A percentile compares a stretch with the other conserved stretches of the same genome.
Conservation (phyloP, 2,888 invertebrate species). For the Cyaniris semiargus region DNA sequence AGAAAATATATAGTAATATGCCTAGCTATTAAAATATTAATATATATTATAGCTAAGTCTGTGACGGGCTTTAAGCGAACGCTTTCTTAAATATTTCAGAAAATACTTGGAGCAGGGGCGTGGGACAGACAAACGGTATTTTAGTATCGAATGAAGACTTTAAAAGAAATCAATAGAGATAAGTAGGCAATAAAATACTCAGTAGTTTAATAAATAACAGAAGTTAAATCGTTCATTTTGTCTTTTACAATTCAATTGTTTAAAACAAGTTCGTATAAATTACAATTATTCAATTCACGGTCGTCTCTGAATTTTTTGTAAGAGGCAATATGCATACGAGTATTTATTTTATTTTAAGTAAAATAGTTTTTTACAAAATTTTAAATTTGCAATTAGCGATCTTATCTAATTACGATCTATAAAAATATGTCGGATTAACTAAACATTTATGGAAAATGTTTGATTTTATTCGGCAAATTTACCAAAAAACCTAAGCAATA, state of each 20-base stretch:
- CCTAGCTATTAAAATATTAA: too few species aligned
- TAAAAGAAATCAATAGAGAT: constrained; percentile 11
- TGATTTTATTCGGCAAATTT: too few species aligned
- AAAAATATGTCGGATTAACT: too few species aligned
- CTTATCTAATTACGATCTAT: too few species aligned
- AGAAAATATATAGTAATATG: too few species aligned
- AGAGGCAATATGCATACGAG: neutral
- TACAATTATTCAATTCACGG: neutral
- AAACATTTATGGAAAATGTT: too few species aligned
- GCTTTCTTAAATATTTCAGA: neutral
- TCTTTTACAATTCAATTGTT: constrained; percentile 22
- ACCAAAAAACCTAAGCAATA: too few species aligned
- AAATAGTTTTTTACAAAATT: neutral
- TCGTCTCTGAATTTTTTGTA: neutral
- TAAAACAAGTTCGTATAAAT: neutral
- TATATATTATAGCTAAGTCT: too few species aligned
- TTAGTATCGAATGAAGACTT: neutral
- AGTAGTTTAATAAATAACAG: constrained; percentile 16
- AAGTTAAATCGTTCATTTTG: constrained; percentile 26
- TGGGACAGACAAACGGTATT: constrained; percentile 55
- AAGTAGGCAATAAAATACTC: constrained; percentile 8
- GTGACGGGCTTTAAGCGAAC: too few species aligned
- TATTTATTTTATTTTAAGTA: neutral
- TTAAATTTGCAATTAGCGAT: neutral
- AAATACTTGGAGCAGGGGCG: constrained; percentile 37